Evolutionary conservation across 2,113 vertebrate genomes (phyloP), one percentile per base, ranked within the genome.

Genomic region (Galeopterus variegatus): DNA sequence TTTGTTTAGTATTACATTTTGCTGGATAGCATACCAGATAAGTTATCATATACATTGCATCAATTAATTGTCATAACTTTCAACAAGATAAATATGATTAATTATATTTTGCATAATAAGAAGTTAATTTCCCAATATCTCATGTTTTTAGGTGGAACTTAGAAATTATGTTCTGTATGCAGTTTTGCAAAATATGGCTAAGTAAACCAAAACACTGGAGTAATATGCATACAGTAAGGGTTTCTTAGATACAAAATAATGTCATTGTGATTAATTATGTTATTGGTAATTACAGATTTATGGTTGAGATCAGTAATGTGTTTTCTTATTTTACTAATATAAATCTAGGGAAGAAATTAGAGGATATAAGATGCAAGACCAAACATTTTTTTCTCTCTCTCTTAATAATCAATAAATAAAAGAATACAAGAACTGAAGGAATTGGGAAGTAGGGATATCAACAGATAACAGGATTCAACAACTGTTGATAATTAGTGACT

Each of bases 391-490:
- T 62, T 54, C n/a, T 65, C 4, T 26, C 23, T 84, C 11, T 83
- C 7, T 93, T 77, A 36, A 79, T 0, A 64, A 1, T 56, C 6
- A 2, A 36, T 83, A 41, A 70, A 12, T 28, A 45, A 85, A 88
- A 67, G 6, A 90, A 77, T 82, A 3, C 1, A 82, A 77, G 9
- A 7, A n/a, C 3, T n/a, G n/a, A 85, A 76, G 18, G 48, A 75
- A 85, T 28, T 73, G 4, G 15, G 9, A 88, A 4, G 28, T 24
- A 82, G 6, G 13, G 7, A 19, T 19, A 62, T 33, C 11, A 31
- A n/a, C 6, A 33, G 54, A 81, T 54, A 96, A 72, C 56, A 56
- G 52, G 94, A 69, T 88, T 95, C 10, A 86, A 54, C 18, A 64
- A 58, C 18, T 41, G 10, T 60, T 72, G 50, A 56, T 79, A 72